Base-by-base conservation (phyloP, 1,140 invertebrate species). In the Ostrea denselamellosa region DNA sequence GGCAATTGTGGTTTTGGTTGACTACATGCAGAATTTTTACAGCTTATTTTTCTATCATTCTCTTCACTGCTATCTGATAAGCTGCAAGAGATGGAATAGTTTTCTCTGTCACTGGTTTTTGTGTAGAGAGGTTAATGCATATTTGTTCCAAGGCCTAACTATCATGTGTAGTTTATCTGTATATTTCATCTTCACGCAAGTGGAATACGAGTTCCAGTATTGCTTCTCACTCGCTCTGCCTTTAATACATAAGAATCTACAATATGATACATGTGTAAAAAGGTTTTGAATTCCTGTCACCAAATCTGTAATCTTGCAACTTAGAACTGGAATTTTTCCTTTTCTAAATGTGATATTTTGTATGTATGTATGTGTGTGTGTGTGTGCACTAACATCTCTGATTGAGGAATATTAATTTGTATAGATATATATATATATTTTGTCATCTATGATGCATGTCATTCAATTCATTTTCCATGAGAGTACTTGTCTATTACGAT, bases 131-230 rank as follows among this genome's bases (percentile, higher is more conserved):
- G 0, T 34, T 71, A 71, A 28, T 71, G 68, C 68, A 12, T 71
- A 28, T 71, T 71, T 71, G 28, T 71, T 71, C 68, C 28, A 34
- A 71, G 68, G 12, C 68, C 3, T 8, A 71, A 71, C 22, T 28
- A 71, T 71, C 68, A 71, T 71, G 25, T 28, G 68, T 71, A 71
- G 68, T 71, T 71, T 4, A 71, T 34, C 9, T 71, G 25, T 71
- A 14, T 71, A 28, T 62, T 62, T 58, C 58, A 62, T 62, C 58
- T 14, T 62, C 14, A 34, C 28, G 25, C 28, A 34, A 14, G 2
- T 71, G 68, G 25, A 71, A 71, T 71, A 71, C 68, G 68, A 71
- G 68, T 71, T 25, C 68, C 68, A 71, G 68, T 71, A 71, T 71
- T 71, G 9, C 28, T 71, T 71, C 9, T 34, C 8, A 3, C 4